phyloP scores from a whole-genome alignment of 2,888 invertebrate species.

The Acleris sparsana region DNA sequence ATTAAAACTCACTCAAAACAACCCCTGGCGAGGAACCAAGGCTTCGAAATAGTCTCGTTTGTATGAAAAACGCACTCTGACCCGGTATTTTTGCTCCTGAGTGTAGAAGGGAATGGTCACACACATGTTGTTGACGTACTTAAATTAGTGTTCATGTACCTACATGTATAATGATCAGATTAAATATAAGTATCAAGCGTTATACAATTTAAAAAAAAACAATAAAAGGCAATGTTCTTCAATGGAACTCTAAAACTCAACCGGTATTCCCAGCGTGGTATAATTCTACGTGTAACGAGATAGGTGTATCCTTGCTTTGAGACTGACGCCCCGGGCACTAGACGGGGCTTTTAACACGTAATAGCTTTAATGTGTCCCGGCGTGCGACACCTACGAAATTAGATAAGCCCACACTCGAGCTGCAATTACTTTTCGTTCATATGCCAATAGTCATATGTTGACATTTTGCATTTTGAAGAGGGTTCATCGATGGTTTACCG shows the following conservation, averaged over 20 bases:
- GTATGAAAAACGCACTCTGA: too few relatives aligned
- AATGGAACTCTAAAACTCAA: slow-evolving; percentile 19
- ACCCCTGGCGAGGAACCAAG: too few relatives aligned
- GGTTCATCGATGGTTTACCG: slow-evolving; percentile 1
- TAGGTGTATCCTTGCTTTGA: slow-evolving; percentile 58
- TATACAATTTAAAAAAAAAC: too few relatives aligned
- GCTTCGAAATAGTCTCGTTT: too few relatives aligned
- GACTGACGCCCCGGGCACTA: slow-evolving; percentile 63
- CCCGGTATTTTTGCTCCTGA: too few relatives aligned
- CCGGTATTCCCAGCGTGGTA: slow-evolving; percentile 44
- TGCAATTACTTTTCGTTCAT: slow-evolving; percentile 43
- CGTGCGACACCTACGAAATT: slow-evolving; percentile 71
- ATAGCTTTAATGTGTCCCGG: slow-evolving; percentile 75
- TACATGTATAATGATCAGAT: too few relatives aligned
- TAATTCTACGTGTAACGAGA: slow-evolving; percentile 37
- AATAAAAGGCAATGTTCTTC: too few relatives aligned
- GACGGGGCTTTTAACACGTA: slow-evolving; percentile 76
- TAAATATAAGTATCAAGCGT: too few relatives aligned
- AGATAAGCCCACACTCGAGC: slow-evolving; percentile 51
- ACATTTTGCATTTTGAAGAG: slow-evolving; percentile 13
- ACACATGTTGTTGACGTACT: too few relatives aligned
- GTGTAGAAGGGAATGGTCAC: too few relatives aligned
- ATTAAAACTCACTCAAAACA: too few relatives aligned
- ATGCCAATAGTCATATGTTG: slow-evolving; percentile 24
- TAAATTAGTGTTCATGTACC: too few relatives aligned